These are phyloP conservation scores for Ophonus ardosiacus DNA, from an alignment of 2,888 invertebrate species.

Conservation along the genomic window DNA sequence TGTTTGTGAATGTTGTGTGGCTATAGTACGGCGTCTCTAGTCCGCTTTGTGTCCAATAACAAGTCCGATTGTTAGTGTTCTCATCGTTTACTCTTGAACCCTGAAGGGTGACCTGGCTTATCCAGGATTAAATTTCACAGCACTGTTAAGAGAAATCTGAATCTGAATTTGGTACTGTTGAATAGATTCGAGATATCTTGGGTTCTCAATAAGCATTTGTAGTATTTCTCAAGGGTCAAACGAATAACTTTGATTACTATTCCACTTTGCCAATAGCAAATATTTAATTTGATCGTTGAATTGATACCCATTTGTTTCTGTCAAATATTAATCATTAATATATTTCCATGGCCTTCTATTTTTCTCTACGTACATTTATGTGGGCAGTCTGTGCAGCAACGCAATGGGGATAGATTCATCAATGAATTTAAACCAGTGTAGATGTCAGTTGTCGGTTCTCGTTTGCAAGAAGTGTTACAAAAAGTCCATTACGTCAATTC, in stretches of 20 bases:
- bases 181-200: no score
- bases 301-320: not conserved
- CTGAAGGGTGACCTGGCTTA: no score
- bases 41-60: no score
- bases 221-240: no score
- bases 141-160: no score
- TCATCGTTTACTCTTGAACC: no score
- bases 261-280: not conserved
- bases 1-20: no score
- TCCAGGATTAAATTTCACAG: no score
- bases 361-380: not conserved
- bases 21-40: no score
- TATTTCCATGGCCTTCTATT: not conserved
- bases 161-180: no score
- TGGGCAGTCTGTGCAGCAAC: not conserved
- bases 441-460: not conserved
- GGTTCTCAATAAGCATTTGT: no score
- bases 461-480: constrained; percentile 10
- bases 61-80: no score
- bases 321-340: constrained; percentile 8
- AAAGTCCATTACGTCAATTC: constrained; percentile 42
- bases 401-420: not conserved
- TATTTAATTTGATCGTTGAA: not conserved
- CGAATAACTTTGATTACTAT: not conserved
- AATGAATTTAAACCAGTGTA: constrained; percentile 20